A percentile compares a stretch with the other conserved stretches of the same genome.
Evolutionary conservation across 2,888 invertebrate genomes (phyloP).

Genomic region (Acrobasis repandana): DNA sequence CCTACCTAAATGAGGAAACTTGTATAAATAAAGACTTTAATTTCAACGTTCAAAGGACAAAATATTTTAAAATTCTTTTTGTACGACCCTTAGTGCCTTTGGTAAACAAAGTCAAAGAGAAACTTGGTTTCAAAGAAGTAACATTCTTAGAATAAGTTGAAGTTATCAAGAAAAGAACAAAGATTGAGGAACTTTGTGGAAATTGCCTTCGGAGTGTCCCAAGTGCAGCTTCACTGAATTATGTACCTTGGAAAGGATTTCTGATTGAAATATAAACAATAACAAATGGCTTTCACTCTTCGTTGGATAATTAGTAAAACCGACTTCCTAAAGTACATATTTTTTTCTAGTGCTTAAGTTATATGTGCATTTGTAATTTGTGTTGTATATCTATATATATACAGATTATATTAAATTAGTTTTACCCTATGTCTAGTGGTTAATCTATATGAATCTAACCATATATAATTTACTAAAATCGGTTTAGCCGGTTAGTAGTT

Average conservation of each 20-base stretch:
- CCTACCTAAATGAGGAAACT: not conserved
- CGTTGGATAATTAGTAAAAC: no score
- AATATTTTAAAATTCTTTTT: constrained; percentile 4
- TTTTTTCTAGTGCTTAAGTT: no score
- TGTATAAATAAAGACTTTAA: not conserved
- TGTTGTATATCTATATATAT: no score
- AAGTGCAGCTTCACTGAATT: not conserved
- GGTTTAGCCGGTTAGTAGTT: no score
- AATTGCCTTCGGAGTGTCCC: not conserved
- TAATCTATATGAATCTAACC: no score
- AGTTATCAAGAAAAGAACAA: constrained; percentile 18
- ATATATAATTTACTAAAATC: no score
- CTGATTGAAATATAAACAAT: not conserved
- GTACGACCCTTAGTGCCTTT: not conserved
- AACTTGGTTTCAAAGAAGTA: constrained; percentile 12
- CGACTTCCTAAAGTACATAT: no score
- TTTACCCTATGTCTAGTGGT: no score
- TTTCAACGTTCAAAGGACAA: not conserved
- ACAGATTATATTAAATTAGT: no score
- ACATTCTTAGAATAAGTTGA: constrained; percentile 17
- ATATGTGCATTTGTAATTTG: no score
- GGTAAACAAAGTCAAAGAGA: constrained; percentile 11
- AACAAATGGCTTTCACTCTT: not conserved
- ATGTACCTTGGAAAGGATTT: not conserved
- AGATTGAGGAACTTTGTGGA: not conserved